These are phyloP conservation scores for Apolygus lucorum DNA, from an alignment of 1,140 invertebrate species.

Conservation along the genomic window DNA sequence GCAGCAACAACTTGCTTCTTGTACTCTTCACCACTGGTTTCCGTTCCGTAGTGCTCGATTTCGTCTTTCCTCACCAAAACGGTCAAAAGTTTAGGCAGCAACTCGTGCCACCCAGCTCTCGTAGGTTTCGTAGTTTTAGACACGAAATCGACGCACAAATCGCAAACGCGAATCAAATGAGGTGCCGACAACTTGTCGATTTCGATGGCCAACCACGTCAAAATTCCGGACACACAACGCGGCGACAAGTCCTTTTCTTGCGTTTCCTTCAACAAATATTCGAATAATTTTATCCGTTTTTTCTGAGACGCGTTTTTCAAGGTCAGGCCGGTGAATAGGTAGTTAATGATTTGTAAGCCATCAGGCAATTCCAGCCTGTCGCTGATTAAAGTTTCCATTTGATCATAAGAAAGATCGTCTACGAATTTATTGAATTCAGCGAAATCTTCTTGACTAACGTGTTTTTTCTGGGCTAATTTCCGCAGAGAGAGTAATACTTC, in stretches of 20 bases:
- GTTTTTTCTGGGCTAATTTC: constrained; percentile 18
- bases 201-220: constrained; percentile 30
- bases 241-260: constrained; percentile 27
- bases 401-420: constrained; percentile 18
- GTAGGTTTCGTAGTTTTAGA: constrained; percentile 35
- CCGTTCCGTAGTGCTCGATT: constrained; percentile 38
- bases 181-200: constrained; percentile 34
- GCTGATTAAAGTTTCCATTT: constrained; percentile 33
- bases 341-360: constrained; percentile 30
- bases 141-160: constrained; percentile 44
- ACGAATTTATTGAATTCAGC: constrained; percentile 24
- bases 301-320: constrained; percentile 29
- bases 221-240: constrained; percentile 25
- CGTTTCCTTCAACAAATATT: constrained; percentile 27
- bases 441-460: constrained; percentile 23
- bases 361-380: constrained; percentile 30
- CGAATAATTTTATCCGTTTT: constrained; percentile 32
- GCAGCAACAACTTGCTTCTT: constrained; percentile 41
- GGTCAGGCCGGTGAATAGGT: constrained; percentile 29
- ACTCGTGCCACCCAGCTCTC: constrained; percentile 43
- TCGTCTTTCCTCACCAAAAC: constrained; percentile 41
- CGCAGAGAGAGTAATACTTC: no score
- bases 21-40: constrained; percentile 41
- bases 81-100: constrained; percentile 42
- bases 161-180: constrained; percentile 42